Evolutionary conservation across 2,113 vertebrate genomes (phyloP).

Genomic region (Daubentonia madagascariensis): DNA sequence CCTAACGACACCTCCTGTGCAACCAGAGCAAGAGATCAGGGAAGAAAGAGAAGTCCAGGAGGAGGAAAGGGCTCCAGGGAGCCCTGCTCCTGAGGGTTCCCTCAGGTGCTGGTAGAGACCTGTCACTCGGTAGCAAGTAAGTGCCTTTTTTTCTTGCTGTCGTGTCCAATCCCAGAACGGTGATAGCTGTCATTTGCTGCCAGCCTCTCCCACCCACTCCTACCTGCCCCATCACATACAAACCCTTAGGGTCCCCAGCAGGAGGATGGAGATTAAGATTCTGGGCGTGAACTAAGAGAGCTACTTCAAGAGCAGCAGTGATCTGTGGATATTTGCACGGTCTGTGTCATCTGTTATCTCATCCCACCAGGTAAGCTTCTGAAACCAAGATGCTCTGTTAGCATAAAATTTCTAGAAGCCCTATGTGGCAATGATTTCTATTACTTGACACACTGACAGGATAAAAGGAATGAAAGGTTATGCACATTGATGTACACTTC

Average conservation of each 20-base stretch:
- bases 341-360: background rate
- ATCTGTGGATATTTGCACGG: background rate
- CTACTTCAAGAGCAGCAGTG: background rate
- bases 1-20: background rate
- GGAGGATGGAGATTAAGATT: background rate
- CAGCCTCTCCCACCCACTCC: background rate
- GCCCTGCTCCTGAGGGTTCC: background rate
- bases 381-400: background rate
- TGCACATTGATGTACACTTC: background rate
- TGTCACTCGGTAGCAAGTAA: slow-evolving; percentile 60
- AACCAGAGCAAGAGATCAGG: background rate
- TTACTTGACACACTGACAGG: background rate
- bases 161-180: background rate
- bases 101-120: background rate
- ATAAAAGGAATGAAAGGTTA: background rate
- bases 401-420: background rate
- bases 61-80: background rate
- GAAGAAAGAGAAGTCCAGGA: slow-evolving; percentile 5
- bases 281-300: background rate
- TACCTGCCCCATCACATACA: background rate
- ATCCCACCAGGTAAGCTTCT: background rate
- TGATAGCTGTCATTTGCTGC: background rate
- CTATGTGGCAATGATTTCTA: background rate
- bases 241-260: background rate
- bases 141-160: slow-evolving; percentile 50